Base-by-base conservation (phyloP, 2,797 vertebrate genomes). In the Chelon auratus region DNA sequence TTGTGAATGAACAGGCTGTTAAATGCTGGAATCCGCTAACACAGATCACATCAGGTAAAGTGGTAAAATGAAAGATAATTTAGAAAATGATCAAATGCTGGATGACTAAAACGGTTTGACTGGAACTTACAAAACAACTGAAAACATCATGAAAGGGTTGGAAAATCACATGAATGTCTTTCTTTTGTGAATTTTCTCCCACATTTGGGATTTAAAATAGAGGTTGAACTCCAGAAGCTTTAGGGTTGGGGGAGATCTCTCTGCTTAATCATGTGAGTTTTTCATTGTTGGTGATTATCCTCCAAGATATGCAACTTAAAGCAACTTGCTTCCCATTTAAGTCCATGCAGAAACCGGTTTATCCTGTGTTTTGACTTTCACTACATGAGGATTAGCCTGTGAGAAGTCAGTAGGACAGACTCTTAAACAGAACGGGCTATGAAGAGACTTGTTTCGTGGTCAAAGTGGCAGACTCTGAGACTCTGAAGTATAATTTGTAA, bases 211-310 rank as follows among this genome's bases (percentile, higher is more conserved):
- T 47, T 75, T 65, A 30, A 59, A 24, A 48, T 20, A 2, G n/a
- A 60, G 40, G 26, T 55, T 26, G 6, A 56, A 39, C 48, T 26
- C 1, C 36, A 80, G 45, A 71, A n/a, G 17, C 45, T 60, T 17
- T 14, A 7, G 26, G 26, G 1, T 7, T 0, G 17, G 14, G 20
- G 7, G 24, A n/a, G 57, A 12, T 40, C 37, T 22, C 40, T 51
- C 9, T 65, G 40, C 22, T 36, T 58, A 55, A 37, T 6, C 68
- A 53, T 42, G 48, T 75, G 77, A 68, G 52, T 30, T 54, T 59
- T 42, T 22, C n/a, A 47, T 68, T 60, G 72, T 80, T 52, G 50
- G 50, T 54, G 14, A 56, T 78, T 69, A 67, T 73, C 50, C 33
- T 71, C 40, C 6, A 12, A 48, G 0, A 58, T 70, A 63, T 72